A percentile compares a stretch with the other conserved stretches of the same genome.
Evolutionary conservation across 2,888 invertebrate species (phyloP).

Genomic region (Rhopalosiphum nymphaeae): DNA sequence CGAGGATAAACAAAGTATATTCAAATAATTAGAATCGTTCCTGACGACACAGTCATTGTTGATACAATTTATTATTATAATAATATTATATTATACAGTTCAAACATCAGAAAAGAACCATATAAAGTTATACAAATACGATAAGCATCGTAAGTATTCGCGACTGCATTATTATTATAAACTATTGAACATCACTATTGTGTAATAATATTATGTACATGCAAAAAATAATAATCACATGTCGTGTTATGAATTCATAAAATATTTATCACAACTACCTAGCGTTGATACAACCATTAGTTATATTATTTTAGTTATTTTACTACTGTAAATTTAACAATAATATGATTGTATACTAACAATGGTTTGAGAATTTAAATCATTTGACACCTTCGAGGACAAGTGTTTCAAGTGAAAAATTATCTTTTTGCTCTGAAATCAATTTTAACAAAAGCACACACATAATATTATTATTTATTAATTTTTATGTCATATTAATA

Average conservation of each 20-base stretch:
- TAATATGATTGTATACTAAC: constrained; percentile 52
- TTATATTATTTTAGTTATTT: constrained; percentile 11
- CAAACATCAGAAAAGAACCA: not conserved
- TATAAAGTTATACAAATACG: not conserved
- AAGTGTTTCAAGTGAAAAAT: constrained; percentile 65
- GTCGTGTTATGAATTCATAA: not conserved
- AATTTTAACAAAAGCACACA: not conserved
- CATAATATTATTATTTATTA: not conserved
- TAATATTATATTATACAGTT: not conserved
- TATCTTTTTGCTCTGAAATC: constrained; percentile 63
- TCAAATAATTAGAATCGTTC: not conserved
- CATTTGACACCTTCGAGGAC: constrained; percentile 50
- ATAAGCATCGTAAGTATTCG: not conserved
- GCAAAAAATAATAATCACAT: not conserved
- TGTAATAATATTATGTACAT: not conserved
- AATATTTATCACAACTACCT: not conserved
- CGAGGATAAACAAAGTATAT: not conserved
- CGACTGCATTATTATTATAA: not conserved
- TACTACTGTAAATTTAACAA: not conserved
- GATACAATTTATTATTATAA: not conserved
- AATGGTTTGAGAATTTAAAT: constrained; percentile 58
- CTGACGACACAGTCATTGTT: not conserved
- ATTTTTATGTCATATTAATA: not conserved
- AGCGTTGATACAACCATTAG: not conserved
- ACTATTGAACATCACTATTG: not conserved